These are phyloP conservation scores for Euzophera pinguis DNA, from an alignment of 2,888 invertebrate species.

Conservation along the genomic window DNA sequence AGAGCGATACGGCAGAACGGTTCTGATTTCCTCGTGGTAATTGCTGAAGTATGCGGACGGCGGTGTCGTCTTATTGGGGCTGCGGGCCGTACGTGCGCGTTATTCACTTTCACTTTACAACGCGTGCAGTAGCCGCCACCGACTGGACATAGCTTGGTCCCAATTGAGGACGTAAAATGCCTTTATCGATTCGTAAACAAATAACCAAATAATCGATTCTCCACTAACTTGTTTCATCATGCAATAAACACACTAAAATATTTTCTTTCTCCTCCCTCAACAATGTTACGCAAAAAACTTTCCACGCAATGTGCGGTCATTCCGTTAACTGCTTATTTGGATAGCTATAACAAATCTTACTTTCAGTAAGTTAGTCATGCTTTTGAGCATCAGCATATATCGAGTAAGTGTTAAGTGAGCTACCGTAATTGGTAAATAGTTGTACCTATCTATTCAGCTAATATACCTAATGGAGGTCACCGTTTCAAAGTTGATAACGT, in stretches of 20 bases:
- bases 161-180: conserved; percentile 34
- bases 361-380: neutral
- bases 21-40: conserved; percentile 76
- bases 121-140: conserved; percentile 58
- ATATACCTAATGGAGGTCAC: conserved; percentile 7
- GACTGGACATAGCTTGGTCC: conserved; percentile 42
- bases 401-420: conserved; percentile 6
- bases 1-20: conserved; percentile 50
- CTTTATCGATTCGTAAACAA: neutral
- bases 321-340: neutral
- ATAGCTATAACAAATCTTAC: neutral
- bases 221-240: neutral
- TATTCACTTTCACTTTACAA: conserved; percentile 75
- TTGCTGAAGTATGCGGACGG: conserved; percentile 76
- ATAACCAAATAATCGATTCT: neutral
- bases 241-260: neutral
- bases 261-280: conserved; percentile 1
- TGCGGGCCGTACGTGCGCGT: conserved; percentile 68
- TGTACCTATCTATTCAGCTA: conserved; percentile 1
- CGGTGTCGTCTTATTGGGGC: conserved; percentile 76
- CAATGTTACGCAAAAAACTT: conserved; percentile 1
- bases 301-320: neutral
- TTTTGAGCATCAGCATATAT: neutral
- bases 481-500: conserved; percentile 9
- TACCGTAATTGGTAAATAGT: conserved; percentile 10